phyloP scores from a whole-genome alignment of 2,113 vertebrate species.

The Puffinus mauretanicus region DNA sequence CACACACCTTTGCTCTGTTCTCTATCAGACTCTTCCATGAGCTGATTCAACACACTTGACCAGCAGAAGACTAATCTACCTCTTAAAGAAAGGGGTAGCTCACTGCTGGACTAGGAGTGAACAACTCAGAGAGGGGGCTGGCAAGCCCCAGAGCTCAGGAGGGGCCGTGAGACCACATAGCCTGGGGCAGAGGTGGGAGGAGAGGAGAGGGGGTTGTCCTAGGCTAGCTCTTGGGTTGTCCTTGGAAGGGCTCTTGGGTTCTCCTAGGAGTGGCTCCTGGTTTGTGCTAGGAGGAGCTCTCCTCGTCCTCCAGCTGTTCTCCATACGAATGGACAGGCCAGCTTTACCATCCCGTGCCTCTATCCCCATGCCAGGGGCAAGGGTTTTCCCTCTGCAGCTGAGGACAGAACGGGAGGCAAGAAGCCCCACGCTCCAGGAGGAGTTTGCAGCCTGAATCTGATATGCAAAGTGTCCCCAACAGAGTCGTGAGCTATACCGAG shows the following conservation, averaged over 20 bases:
- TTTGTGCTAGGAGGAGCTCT: neutral
- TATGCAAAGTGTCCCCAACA: rapidly evolving
- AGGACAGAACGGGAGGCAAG: neutral
- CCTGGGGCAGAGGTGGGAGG: neutral
- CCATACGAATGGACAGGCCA: rapidly evolving
- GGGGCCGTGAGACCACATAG: neutral
- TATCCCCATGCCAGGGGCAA: neutral
- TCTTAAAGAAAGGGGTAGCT: neutral
- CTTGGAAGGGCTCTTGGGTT: neutral
- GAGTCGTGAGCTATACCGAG: neutral
- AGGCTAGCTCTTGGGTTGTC: neutral
- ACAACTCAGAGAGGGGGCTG: neutral
- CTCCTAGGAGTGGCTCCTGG: neutral
- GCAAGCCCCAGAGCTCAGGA: neutral
- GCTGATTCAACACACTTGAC: neutral
- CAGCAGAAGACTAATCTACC: neutral
- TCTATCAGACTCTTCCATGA: neutral
- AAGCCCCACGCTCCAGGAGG: neutral
- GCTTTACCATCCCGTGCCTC: neutral
- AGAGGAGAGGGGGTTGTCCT: neutral
- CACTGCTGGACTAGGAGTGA: neutral
- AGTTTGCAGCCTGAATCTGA: neutral
- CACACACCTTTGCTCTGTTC: neutral
- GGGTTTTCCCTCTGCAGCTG: neutral
- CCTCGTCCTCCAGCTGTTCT: neutral